These are phyloP conservation scores for Anguilla obscura DNA, from an alignment of 2,797 vertebrate genomes.

Conservation along the genomic window DNA sequence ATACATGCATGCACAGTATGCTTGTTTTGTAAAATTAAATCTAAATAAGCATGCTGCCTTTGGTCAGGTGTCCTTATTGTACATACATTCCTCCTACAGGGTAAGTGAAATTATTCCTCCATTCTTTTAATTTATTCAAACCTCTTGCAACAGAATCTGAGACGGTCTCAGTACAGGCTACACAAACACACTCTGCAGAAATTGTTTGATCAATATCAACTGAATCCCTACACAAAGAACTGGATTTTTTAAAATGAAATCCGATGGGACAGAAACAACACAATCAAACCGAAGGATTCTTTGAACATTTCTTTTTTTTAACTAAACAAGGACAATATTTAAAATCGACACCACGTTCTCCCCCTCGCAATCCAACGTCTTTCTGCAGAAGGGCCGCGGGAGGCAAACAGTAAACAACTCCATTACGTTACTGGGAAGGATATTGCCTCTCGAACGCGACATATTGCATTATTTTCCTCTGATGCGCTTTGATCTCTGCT, in stretches of 20 bases:
- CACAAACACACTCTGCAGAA: neutral
- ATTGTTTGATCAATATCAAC: constrained; percentile 11
- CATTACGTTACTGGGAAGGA: constrained; percentile 3
- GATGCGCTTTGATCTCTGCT: constrained; percentile 25
- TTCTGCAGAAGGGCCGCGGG: neutral
- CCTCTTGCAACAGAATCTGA: neutral
- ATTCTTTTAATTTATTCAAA: neutral
- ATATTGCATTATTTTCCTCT: neutral
- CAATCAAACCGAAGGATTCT: neutral
- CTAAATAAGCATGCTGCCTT: neutral
- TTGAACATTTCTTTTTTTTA: neutral
- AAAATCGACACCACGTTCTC: neutral
- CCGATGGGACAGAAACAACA: neutral
- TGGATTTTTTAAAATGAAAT: neutral
- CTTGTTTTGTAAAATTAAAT: neutral
- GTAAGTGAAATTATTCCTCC: neutral
- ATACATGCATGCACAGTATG: neutral
- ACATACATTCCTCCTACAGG: neutral
- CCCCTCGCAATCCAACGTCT: neutral
- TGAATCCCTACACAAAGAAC: neutral
- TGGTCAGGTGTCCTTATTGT: neutral
- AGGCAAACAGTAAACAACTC: constrained; percentile 8
- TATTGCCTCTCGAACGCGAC: constrained; percentile 1
- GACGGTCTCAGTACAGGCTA: neutral
- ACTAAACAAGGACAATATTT: constrained; percentile 20